Conservation (phyloP, 1,140 invertebrate genomes). For the Odontomachus brunneus region DNA sequence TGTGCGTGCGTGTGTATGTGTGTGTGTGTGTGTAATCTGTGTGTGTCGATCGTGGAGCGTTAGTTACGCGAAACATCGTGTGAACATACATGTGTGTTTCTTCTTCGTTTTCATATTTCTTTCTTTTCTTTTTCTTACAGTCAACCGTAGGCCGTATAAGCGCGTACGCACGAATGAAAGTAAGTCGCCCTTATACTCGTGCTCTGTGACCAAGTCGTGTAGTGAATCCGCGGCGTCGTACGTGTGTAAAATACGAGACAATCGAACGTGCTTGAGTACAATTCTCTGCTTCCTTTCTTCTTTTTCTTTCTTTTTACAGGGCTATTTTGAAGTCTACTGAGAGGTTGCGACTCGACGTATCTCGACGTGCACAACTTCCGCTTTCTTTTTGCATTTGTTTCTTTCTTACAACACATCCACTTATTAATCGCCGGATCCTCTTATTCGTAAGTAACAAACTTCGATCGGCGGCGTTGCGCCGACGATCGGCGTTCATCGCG, state of each 20-base stretch:
- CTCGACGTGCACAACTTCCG: constrained; percentile 36
- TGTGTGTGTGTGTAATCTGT: too few species aligned
- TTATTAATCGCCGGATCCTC: not conserved
- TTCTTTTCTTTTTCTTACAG: constrained; percentile 34
- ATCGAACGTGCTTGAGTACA: constrained; percentile 42
- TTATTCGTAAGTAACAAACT: constrained; percentile 35
- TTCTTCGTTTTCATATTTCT: constrained; percentile 1
- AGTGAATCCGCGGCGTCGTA: constrained; percentile 23
- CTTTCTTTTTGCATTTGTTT: not conserved
- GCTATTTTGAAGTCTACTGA: constrained; percentile 5
- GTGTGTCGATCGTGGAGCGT: constrained; percentile 22
- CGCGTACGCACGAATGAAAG: constrained; percentile 19
- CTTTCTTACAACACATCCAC: not conserved
- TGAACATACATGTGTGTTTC: constrained; percentile 54
- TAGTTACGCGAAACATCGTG: constrained; percentile 60
- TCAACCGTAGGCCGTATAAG: constrained; percentile 62
- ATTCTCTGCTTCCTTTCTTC: not conserved
- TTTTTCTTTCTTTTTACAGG: not conserved
- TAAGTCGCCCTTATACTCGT: not conserved
- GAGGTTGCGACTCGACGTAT: constrained; percentile 14
- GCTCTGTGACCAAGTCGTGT: constrained; percentile 22
- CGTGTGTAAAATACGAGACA: constrained; percentile 15
- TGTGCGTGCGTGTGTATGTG: too few species aligned
- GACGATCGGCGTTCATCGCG: constrained; percentile 15
- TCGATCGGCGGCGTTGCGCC: constrained; percentile 15